Conservation (phyloP, 2,797 vertebrate species). For the Psittacula echo region DNA sequence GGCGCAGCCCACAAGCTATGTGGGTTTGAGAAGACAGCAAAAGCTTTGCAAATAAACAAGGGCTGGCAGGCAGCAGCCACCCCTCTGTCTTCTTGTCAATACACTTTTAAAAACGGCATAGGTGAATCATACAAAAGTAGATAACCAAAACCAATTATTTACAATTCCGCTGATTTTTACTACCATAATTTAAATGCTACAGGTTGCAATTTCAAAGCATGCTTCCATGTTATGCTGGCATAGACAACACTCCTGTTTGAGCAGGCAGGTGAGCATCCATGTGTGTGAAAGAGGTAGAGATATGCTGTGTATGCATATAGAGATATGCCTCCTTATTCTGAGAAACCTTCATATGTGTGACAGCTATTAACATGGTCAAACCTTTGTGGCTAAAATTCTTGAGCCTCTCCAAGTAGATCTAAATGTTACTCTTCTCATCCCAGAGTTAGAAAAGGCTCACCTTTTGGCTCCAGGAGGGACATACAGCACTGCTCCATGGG, state of each 20-base stretch:
- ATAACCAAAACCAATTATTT: background rate
- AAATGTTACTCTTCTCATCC: background rate
- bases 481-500: accelerated
- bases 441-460: background rate
- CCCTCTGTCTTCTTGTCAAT: background rate
- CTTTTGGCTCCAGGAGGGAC: background rate
- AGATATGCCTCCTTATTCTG: background rate
- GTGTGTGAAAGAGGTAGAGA: too few species aligned
- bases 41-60: background rate
- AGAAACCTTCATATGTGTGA: background rate
- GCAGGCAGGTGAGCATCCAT: background rate
- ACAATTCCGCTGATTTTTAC: background rate
- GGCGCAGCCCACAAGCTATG: background rate
- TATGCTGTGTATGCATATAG: accelerated
- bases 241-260: background rate
- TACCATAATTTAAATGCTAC: background rate
- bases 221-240: background rate
- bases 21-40: background rate
- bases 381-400: background rate
- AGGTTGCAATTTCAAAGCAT: background rate
- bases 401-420: background rate
- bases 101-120: background rate
- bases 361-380: background rate
- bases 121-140: background rate
- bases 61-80: background rate